These are phyloP conservation scores for Ephydatia muelleri DNA, from an alignment of 37 sponge, comb jelly and placozoan genomes.

Conservation along the genomic window DNA sequence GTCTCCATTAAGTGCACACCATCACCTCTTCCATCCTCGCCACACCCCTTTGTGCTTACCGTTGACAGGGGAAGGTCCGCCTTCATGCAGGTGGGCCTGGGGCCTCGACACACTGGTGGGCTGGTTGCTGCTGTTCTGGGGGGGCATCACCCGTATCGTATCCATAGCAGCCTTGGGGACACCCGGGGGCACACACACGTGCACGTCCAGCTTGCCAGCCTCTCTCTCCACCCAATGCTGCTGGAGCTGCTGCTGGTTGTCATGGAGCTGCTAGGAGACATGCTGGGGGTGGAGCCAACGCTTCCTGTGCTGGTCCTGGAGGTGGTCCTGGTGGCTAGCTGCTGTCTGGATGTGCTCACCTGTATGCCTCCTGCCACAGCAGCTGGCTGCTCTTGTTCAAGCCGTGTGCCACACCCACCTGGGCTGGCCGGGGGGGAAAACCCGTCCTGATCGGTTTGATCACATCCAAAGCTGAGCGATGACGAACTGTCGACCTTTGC, in stretches of 20 bases:
- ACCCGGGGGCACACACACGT: not conserved
- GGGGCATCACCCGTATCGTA: too few relatives aligned
- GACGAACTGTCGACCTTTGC: not conserved
- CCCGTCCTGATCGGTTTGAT: not conserved
- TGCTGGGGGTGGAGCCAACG: not conserved
- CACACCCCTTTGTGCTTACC: not conserved
- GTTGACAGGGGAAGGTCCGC: too few relatives aligned
- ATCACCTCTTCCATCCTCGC: not conserved
- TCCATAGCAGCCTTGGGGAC: too few relatives aligned
- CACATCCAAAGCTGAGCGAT: not conserved
- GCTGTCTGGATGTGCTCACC: not conserved
- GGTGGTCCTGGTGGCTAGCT: not conserved
- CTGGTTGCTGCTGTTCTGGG: too few relatives aligned
- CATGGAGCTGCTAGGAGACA: conserved; percentile 42
- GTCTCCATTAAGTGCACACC: not conserved
- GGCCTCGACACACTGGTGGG: too few relatives aligned
- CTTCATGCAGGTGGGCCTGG: too few relatives aligned
- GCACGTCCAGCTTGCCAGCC: not conserved
- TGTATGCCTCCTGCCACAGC: not conserved
- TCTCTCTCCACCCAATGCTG: conserved; percentile 9
- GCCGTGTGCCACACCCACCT: not conserved
- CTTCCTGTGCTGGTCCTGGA: not conserved
- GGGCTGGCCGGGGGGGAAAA: not conserved
- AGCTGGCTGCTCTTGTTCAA: not conserved
- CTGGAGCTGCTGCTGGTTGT: conserved; percentile 27